Conservation (phyloP, 2,888 invertebrate genomes). For the Notodonta ziczac region DNA sequence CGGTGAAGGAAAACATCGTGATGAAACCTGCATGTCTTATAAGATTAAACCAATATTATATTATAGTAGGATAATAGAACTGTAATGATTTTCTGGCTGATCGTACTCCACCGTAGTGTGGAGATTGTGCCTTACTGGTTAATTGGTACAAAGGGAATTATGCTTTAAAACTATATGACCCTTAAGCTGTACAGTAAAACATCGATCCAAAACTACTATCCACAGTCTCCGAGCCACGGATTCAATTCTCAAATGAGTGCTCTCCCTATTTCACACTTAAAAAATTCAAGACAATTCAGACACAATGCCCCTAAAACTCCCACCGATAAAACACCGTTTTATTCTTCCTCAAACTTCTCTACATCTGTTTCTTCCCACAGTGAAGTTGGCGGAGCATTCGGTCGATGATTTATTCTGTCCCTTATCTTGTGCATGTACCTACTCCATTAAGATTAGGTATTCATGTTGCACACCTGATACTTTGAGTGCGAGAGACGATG, state of each 20-base stretch:
- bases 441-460: conserved; percentile 82
- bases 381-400: conserved; percentile 65
- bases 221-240: not conserved
- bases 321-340: conserved; percentile 37
- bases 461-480: conserved; percentile 80
- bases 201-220: too few relatives aligned
- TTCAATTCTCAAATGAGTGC: not conserved
- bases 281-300: conserved; percentile 48
- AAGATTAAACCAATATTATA: too few relatives aligned
- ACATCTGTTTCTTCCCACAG: conserved; percentile 79
- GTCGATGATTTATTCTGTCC: conserved; percentile 76
- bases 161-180: too few relatives aligned
- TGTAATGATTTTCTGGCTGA: too few relatives aligned
- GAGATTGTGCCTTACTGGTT: too few relatives aligned
- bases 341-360: conserved; percentile 38
- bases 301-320: conserved; percentile 42
- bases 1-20: too few relatives aligned
- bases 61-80: too few relatives aligned
- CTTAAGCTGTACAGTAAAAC: too few relatives aligned
- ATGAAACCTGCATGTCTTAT: too few relatives aligned
- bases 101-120: too few relatives aligned
- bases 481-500: conserved; percentile 64
- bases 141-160: too few relatives aligned
- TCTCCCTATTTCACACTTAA: conserved; percentile 22
- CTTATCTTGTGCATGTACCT: conserved; percentile 66